Evolutionary conservation across 2,888 invertebrate genomes (phyloP), one percentile per base, ranked within the genome.

Genomic region (Pemphredon lugubris): DNA sequence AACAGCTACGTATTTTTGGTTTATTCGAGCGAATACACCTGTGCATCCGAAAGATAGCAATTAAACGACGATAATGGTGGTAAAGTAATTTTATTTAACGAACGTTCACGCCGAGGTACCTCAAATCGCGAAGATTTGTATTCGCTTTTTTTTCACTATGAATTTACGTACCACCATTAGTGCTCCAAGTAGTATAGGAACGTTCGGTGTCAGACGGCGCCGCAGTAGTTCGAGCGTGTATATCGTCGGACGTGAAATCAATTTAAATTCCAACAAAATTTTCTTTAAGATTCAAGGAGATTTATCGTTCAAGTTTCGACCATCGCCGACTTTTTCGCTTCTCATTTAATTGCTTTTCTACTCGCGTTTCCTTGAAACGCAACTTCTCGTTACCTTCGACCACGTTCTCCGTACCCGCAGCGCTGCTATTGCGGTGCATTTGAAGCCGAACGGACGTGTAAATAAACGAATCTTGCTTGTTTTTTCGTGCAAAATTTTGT

Each of bases 1-100:
- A 26, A 71, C 48, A 42, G 66, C 66, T 47, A 55, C 14, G 55
- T 37, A 71, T 55, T 53, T 59, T 42, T 76, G 80, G 75, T 77
- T 77, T 14, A 64, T 75, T 80, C 79, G 80, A 80, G 79, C 79
- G 77, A 68, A 69, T 77, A 80, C 79, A 55, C 34, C 57, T 74
- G 63, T 72, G 57, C 54, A 34, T 57, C 45, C 45, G 34, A 51
- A 53, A 63, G 48, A 58, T 79, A 74, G 66, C 61, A 7, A 59
- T 57, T 75, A 58, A 57, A 66, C 59, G 70, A 63, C 66, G 77
- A 75, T 73, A 68, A 77, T 39, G 20, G 7, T 55, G 16, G 44
- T 45, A 39, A 45, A 16, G 14, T n/a, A n/a, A n/a, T n/a, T n/a
- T n/a, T n/a, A n/a, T n/a, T n/a, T n/a, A n/a, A n/a, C n/a, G n/a